Evolutionary conservation across 2,113 vertebrate genomes (phyloP).

Genomic region (Callithrix jacchus): DNA sequence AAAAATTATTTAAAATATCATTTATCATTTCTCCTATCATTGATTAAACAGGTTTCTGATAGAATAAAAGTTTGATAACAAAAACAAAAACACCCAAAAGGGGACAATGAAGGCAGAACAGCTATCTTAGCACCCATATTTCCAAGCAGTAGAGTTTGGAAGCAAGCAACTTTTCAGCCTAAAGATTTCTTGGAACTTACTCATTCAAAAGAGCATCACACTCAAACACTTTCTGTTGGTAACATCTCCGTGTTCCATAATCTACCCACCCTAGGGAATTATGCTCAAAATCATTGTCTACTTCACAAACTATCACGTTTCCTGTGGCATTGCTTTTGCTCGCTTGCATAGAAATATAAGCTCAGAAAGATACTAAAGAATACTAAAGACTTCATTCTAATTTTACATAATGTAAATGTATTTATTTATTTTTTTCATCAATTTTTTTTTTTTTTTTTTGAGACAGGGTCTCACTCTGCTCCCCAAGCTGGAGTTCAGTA

Average conservation of each 20-base stretch:
- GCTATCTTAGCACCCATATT: not conserved
- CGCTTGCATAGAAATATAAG: not conserved
- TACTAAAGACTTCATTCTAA: not conserved
- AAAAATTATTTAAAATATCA: not conserved
- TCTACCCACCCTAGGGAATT: not conserved
- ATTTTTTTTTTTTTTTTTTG: not conserved
- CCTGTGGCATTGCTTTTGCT: not conserved
- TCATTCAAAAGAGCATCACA: not conserved
- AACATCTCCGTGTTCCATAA: not conserved
- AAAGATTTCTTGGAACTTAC: not conserved
- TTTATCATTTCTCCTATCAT: not conserved
- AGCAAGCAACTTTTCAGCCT: not conserved
- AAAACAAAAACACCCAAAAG: not conserved
- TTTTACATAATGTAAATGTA: not conserved
- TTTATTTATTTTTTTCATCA: not conserved
- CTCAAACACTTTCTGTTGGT: not conserved
- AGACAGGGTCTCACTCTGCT: no score
- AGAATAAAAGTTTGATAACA: constrained; percentile 22
- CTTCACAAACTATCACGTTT: not conserved
- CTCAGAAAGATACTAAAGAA: not conserved
- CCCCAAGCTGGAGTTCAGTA: no score
- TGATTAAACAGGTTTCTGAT: not conserved
- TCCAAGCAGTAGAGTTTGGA: not conserved
- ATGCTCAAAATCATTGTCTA: not conserved
- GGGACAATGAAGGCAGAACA: not conserved